Conservation (phyloP, 1,140 invertebrate genomes). For the Medauroidea extradentata region DNA sequence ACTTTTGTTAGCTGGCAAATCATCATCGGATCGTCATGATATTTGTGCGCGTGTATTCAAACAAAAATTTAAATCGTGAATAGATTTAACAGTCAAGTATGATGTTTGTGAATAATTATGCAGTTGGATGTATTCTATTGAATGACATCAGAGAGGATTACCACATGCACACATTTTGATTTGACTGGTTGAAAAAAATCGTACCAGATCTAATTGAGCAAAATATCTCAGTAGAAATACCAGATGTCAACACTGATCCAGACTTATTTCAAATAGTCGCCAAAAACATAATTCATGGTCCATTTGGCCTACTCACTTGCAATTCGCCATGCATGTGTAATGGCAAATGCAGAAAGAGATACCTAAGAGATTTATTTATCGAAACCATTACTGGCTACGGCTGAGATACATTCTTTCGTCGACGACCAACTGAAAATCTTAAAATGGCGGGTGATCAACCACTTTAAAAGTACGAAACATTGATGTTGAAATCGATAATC, state of each 20-base stretch:
- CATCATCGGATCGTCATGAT: constrained; percentile 30
- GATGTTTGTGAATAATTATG: constrained; percentile 27
- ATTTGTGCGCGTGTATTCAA: constrained; percentile 37
- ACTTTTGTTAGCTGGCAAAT: neutral
- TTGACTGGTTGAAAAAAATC: constrained; percentile 23
- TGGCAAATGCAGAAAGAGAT: constrained; percentile 39
- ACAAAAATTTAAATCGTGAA: constrained; percentile 26
- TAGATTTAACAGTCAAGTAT: constrained; percentile 31
- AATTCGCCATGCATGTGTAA: constrained; percentile 37
- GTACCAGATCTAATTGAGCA: constrained; percentile 25
- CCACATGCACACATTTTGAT: constrained; percentile 40
- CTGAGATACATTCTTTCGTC: no score
- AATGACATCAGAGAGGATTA: constrained; percentile 50
- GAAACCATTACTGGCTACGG: constrained; percentile 22
- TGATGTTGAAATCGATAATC: constrained; percentile 23
- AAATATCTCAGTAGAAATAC: constrained; percentile 19
- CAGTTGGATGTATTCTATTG: constrained; percentile 29
- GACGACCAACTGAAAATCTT: constrained; percentile 11
- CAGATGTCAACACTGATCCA: constrained; percentile 19
- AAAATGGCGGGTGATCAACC: constrained; percentile 9
- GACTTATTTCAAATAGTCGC: constrained; percentile 34
- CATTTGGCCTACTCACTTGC: constrained; percentile 25
- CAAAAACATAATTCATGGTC: constrained; percentile 39
- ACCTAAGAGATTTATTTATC: constrained; percentile 31
- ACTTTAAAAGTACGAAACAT: constrained; percentile 13